Base-by-base conservation (phyloP, 2,888 invertebrate genomes). In the Petrophora chlorosata region DNA sequence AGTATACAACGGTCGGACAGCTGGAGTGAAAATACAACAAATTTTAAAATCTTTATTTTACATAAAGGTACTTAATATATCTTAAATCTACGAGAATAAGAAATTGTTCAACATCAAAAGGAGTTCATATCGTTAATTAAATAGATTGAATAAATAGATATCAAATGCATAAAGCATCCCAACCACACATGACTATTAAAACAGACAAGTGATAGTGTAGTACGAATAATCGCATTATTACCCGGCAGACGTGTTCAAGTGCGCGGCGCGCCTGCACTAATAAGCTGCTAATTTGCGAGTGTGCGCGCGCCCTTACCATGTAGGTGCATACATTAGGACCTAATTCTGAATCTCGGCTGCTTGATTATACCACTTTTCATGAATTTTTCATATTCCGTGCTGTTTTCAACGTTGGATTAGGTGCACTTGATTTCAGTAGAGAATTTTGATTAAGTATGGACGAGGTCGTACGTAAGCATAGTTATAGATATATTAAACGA, bases 241-340 rank as follows among this genome's bases (percentile, higher is more conserved):
- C 22, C 19, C 25, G 25, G 34, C 42, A 63, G 68, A 77, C 84
- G 83, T 84, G 84, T 75, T 68, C 64, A 76, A 84, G 84, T 63
- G 73, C 56, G 52, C 60, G 63, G 45, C 46, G 48, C 57, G 53
- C 53, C 46, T 33, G 36, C 33, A 29, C 48, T 79, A 80, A 83
- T 81, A 76, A 79, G 79, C 76, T 63, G 70, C 67, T 72, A 74
- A 80, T 82, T 78, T 76, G 75, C 76, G 63, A 73, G 76, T 75
- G 71, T 72, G 67, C 69, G 65, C 70, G 55, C 64, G 60, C 69
- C 70, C 71, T 61, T 73, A 75, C 69, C 52, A 56, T 47, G 71
- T 63, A 72, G 75, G 76, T 80, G 85, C 80, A 82, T 82, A 77
- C 57, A 57, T 82, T 77, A 83, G 73, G 70, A 75, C 73, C 78